Conservation (phyloP, 2,797 vertebrate genomes). For the Pelodytes ibericus region DNA sequence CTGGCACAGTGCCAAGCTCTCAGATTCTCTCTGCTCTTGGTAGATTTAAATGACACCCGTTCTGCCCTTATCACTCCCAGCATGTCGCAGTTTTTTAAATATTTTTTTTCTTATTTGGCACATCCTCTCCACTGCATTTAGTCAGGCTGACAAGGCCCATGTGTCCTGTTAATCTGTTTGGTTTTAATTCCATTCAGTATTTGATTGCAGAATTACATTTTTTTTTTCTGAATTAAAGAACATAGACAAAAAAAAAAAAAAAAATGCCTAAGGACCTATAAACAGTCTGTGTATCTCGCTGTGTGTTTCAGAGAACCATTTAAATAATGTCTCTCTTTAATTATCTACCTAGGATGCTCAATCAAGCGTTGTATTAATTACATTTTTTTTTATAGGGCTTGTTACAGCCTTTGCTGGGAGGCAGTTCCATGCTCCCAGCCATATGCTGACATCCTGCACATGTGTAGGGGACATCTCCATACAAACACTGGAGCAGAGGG, state of each 20-base stretch:
- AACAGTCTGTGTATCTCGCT: neutral
- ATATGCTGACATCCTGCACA: too few relatives aligned
- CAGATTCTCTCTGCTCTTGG: neutral
- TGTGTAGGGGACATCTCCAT: too few relatives aligned
- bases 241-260: too few relatives aligned
- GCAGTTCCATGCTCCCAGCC: neutral
- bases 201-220: neutral
- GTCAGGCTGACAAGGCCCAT: neutral
- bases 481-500: too few relatives aligned
- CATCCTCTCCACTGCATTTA: neutral
- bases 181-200: neutral
- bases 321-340: constrained; percentile 1
- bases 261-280: neutral
- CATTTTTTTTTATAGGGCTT: neutral
- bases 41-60: neutral
- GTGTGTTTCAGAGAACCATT: neutral
- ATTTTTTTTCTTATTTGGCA: too few relatives aligned
- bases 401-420: neutral
- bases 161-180: constrained; percentile 4
- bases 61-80: neutral
- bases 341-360: neutral
- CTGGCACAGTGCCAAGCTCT: neutral
- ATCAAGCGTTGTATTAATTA: neutral
- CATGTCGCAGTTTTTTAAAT: neutral
- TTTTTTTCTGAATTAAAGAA: neutral